Conservation (phyloP, 2,888 invertebrate genomes). For the Chrysolina americana region DNA sequence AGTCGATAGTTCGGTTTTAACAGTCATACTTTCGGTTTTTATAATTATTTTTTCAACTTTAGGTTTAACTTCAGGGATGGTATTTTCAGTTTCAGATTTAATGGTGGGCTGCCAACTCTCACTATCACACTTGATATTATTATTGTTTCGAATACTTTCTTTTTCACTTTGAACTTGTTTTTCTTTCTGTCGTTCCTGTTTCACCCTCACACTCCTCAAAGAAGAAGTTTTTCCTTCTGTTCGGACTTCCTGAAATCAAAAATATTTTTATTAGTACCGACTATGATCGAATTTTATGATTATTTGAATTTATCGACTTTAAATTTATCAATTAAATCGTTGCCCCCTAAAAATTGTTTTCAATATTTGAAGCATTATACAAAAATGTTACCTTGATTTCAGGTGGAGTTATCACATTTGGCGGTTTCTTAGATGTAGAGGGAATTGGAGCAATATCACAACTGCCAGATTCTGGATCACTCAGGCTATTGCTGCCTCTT, state of each 20-base stretch:
- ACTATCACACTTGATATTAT: conserved; percentile 49
- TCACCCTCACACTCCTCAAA: conserved; percentile 78
- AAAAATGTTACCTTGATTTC: conserved; percentile 58
- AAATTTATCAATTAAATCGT: too few species aligned
- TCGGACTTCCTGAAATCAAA: conserved; percentile 62
- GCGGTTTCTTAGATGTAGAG: conserved; percentile 50
- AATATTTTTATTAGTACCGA: neutral
- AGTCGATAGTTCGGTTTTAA: conserved; percentile 43
- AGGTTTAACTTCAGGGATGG: conserved; percentile 46
- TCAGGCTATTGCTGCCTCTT: conserved; percentile 62
- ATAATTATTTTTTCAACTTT: conserved; percentile 48
- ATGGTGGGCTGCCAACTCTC: conserved; percentile 46
- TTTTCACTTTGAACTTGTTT: conserved; percentile 56
- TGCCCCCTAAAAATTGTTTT: too few species aligned
- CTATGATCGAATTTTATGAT: too few species aligned
- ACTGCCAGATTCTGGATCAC: conserved; percentile 64
- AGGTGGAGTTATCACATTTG: conserved; percentile 50
- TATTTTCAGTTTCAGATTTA: conserved; percentile 46
- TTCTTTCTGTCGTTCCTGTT: conserved; percentile 72
- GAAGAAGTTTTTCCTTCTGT: conserved; percentile 70
- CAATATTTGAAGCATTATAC: too few species aligned
- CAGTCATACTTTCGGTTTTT: conserved; percentile 48
- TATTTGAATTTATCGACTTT: too few species aligned
- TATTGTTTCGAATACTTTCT: conserved; percentile 46
- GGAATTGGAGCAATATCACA: conserved; percentile 62